Base-by-base conservation (phyloP, 1,140 invertebrate species). In the Drosophila serrata region DNA sequence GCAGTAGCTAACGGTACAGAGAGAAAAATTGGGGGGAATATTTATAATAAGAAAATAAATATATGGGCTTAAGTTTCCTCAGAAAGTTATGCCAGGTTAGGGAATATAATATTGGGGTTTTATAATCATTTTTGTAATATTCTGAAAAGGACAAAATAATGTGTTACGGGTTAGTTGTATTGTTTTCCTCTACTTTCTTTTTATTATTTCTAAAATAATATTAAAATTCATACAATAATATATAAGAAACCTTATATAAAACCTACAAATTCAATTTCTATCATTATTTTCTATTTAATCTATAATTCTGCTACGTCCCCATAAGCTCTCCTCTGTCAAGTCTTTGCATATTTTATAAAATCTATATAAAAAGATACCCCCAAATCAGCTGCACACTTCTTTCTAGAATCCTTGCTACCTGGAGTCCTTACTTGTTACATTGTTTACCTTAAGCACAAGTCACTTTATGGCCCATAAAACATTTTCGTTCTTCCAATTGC, bases 401-500 rank as follows among this genome's bases (percentile, higher is more conserved):
- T 9, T n/a, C 11, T 11, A 42, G 39, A n/a, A 7, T 13, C 46
- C 24, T 17, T 12, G 9, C 22, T 58, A 58, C 24, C 24, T 29
- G 29, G 17, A 29, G 2, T 22, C 33, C 22, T 63, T 37, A 67
- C 58, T 67, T 67, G 40, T 67, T 48, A 46, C 58, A 39, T 63
- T 67, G 64, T 48, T 67, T 64, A 68, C 60, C 22, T 17, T 27
- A 15, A 56, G 24, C 33, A 56, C 53, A 24, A 56, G 51, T 55
- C 51, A 56, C 53, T 40, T 24, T 59, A 45, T 59, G 19, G 31
- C n/a, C 7, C 11, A 27, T 43, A 42, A 19, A 53, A 19, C 31
- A 61, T 69, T n/a, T 56, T 72, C 31, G 19, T 45, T 13, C 2
- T 29, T 49, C 35, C 43, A 15, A 51, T 17, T 12, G 43, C 42